Conservation (phyloP, 2,113 vertebrate species). For the Xenopus borealis region DNA sequence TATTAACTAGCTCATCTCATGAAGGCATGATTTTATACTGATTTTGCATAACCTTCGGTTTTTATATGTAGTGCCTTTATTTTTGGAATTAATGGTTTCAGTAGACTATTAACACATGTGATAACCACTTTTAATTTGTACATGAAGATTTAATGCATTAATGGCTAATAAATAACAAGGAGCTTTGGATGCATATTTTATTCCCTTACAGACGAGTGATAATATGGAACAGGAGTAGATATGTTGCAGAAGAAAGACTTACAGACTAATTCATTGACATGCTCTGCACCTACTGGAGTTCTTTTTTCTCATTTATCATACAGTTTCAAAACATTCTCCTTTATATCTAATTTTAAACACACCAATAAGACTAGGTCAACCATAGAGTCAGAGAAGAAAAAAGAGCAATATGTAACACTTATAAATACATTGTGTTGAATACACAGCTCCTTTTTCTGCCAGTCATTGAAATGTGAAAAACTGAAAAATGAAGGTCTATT, state of each 20-base stretch:
- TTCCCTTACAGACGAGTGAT: not conserved
- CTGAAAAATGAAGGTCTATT: no score
- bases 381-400: not conserved
- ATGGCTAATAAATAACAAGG: slow-evolving; percentile 15
- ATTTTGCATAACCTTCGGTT: slow-evolving; percentile 17
- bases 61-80: slow-evolving; percentile 6
- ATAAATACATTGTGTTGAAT: not conserved
- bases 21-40: slow-evolving; percentile 21
- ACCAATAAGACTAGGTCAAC: slow-evolving; percentile 1
- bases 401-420: not conserved
- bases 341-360: not conserved
- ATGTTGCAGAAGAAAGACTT: slow-evolving; percentile 10
- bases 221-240: not conserved
- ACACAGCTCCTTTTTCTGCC: not conserved
- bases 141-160: slow-evolving; percentile 1
- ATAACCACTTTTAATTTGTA: slow-evolving; percentile 4
- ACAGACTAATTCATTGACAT: slow-evolving; percentile 9
- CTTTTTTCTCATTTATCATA: slow-evolving; percentile 7
- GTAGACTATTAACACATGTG: not conserved
- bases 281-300: not conserved
- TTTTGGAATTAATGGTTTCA: not conserved
- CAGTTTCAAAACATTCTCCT: not conserved
- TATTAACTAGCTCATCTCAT: not conserved
- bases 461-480: not conserved
- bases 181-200: slow-evolving; percentile 3